Evolutionary conservation across 2,113 vertebrate species (phyloP), one percentile per base, ranked within the genome.

Genomic region (Mobula birostris): DNA sequence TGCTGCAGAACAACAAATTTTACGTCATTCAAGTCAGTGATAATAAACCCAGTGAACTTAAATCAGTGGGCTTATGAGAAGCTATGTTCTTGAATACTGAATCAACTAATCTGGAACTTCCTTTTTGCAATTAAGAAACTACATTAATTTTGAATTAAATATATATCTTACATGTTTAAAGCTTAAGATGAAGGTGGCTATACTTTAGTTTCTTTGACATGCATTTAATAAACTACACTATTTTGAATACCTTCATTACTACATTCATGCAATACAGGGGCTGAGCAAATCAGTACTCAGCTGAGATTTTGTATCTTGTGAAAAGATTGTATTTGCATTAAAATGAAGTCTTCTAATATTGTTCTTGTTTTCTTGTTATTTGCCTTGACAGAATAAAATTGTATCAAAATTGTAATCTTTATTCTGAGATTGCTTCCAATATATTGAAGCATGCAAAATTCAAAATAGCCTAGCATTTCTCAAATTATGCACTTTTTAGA

Each of bases 101-200:
- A 56, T 63, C 87, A 90, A 68, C 87, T 68, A 68, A 63, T 32
- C 63, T 91, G 87, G 87, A 68, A 91, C 87, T 91, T 68, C 87
- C 87, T 91, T 68, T 91, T 91, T 63, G 68, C 11, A 91, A 68
- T 5, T n/a, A 14, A 32, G 29, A 7, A n/a, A 68, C 87, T 63
- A 91, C 87, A 91, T 7, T 61, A 21, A 9, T 36, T 29, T n/a
- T 80, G 27, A 61, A 61, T 21, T n/a, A 91, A 90, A 66, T 36
- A 91, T 27, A 14, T 66, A 15, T 91, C 58, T 61, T 63, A 32
- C 29, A 91, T 68, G 5, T 91, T 66, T 91, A 9, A 36, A 68
- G 29, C 68, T 48, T 36, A 68, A 68, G 15, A 48, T 68, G 61
- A 21, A 36, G 68, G 9, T 4, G 36, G 32, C 70, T 92, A 40